Conservation (phyloP, 1,140 invertebrate species). For the Trichomalopsis sarcophagae region DNA sequence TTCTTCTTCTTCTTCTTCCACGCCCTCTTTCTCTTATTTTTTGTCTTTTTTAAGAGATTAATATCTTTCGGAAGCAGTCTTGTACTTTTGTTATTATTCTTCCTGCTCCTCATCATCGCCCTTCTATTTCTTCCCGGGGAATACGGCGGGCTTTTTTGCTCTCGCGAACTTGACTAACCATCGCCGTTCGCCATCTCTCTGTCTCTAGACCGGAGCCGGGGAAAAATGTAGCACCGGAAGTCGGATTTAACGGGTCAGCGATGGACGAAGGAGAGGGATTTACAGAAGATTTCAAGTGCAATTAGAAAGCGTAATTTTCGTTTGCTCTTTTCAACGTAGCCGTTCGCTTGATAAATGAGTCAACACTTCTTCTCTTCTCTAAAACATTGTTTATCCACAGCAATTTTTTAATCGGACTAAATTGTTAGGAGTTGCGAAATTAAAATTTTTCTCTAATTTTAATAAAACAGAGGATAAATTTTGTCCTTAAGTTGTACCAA, state of each 20-base stretch:
- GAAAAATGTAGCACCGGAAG: neutral
- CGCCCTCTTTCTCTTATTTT: neutral
- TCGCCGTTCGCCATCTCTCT: neutral
- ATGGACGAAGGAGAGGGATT: neutral
- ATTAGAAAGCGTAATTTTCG: neutral
- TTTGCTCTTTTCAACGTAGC: neutral
- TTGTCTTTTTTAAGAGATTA: conserved; percentile 46
- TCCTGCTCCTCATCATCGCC: conserved; percentile 28
- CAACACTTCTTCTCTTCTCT: no score
- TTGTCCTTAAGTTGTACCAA: neutral
- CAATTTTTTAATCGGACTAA: no score
- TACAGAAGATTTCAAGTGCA: neutral
- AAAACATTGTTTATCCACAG: no score
- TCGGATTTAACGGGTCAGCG: neutral
- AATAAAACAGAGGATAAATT: no score
- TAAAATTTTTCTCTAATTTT: no score
- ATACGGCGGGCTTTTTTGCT: neutral
- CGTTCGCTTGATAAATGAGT: no score
- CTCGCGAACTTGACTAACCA: neutral
- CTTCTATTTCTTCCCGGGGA: neutral
- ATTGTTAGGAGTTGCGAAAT: no score
- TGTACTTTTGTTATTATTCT: conserved; percentile 48
- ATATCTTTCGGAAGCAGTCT: conserved; percentile 44
- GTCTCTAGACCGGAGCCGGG: neutral
- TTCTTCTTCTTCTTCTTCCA: neutral